phyloP scores from a whole-genome alignment of 2,797 vertebrate species.

The Ammospiza maritima region DNA sequence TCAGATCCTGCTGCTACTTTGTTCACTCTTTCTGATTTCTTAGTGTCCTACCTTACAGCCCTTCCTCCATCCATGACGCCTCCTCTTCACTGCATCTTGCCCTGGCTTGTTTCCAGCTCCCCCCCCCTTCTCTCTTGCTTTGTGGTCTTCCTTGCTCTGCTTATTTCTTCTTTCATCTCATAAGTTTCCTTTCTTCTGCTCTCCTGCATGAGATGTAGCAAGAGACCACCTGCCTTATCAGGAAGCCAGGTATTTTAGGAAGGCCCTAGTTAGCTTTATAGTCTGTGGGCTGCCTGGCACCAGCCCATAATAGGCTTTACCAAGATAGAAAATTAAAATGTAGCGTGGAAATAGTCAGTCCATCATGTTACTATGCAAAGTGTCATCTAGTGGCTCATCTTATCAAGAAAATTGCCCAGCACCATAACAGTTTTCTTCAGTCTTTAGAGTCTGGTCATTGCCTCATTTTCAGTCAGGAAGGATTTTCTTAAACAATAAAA shows the following conservation, averaged over 20 bases:
- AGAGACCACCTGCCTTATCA: not conserved
- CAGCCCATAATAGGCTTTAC: constrained; percentile 33
- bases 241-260: not conserved
- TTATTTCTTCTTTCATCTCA: not conserved
- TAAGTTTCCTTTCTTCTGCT: not conserved
- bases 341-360: constrained; percentile 62
- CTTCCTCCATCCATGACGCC: not conserved
- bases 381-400: constrained; percentile 72
- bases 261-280: not conserved
- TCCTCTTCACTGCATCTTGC: not conserved
- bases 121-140: not conserved
- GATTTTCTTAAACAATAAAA: constrained; percentile 48
- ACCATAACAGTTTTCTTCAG: constrained; percentile 53
- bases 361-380: constrained; percentile 65
- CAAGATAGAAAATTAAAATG: constrained; percentile 73
- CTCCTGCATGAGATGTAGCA: fast-evolving
- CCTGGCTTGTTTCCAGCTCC: not conserved
- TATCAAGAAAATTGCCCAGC: constrained; percentile 62
- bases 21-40: not conserved
- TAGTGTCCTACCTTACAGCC: not conserved
- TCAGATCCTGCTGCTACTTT: not conserved
- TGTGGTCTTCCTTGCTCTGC: not conserved
- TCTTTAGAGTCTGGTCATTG: constrained; percentile 61
- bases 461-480: constrained; percentile 25
- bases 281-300: not conserved